phyloP scores from a whole-genome alignment of 2,113 vertebrate genomes.

The Boleophthalmus pectinirostris region DNA sequence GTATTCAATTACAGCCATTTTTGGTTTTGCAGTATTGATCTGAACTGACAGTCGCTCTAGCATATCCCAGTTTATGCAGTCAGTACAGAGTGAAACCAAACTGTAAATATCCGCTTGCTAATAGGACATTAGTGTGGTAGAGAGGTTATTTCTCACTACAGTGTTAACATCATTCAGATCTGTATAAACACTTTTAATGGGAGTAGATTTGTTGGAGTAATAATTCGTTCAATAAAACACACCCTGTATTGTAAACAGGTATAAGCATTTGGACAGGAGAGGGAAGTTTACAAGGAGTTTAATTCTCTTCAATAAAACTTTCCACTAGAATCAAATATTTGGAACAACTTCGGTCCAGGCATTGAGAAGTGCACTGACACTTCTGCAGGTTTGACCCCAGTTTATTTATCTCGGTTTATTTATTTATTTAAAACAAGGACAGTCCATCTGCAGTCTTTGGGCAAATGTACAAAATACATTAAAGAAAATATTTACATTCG shows the following conservation, averaged over 20 bases:
- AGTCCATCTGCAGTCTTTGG: no score
- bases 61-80: no score
- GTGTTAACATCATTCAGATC: conserved; percentile 21
- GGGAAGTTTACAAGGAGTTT: conserved; percentile 19
- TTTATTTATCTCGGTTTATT: no score
- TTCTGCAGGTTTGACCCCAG: no score
- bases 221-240: conserved; percentile 2
- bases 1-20: no score
- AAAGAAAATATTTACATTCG: no score
- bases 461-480: no score
- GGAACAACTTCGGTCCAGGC: neutral
- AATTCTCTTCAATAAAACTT: neutral
- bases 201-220: conserved; percentile 26
- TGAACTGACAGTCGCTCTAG: no score
- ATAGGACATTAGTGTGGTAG: neutral
- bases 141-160: neutral
- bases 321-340: neutral
- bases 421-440: no score
- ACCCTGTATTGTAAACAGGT: neutral
- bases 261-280: neutral
- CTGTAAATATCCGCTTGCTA: neutral
- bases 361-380: no score
- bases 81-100: neutral
- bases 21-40: no score
- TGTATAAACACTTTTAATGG: conserved; percentile 3